Conservation (phyloP, 2,113 vertebrate genomes). For the Lophochroa leadbeateri region DNA sequence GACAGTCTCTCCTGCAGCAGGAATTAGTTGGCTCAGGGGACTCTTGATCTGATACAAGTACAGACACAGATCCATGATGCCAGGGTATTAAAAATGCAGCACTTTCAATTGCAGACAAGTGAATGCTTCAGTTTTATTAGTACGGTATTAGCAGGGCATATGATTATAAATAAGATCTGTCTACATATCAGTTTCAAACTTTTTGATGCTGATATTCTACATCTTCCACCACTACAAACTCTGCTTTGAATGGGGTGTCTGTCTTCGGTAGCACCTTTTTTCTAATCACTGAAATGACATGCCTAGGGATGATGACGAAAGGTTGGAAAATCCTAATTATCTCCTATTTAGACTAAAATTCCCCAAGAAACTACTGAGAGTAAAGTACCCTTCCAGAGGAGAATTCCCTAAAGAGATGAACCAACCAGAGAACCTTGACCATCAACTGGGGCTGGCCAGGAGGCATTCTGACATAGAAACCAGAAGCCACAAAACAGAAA, state of each 20-base stretch:
- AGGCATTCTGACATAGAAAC: background rate
- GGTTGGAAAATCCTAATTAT: background rate
- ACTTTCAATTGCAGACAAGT: background rate
- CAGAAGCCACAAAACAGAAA: background rate
- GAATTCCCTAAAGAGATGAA: background rate
- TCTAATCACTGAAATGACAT: background rate
- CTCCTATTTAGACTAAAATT: background rate
- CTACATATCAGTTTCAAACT: background rate
- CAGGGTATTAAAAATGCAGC: conserved; percentile 10
- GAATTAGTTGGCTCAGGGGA: conserved; percentile 47
- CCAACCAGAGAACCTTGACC: background rate
- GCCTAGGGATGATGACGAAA: background rate
- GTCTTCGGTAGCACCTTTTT: background rate
- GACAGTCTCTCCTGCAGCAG: conserved; percentile 21
- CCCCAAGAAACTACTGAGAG: background rate
- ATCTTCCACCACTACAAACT: background rate
- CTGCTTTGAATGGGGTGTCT: background rate
- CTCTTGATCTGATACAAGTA: background rate
- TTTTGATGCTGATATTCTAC: background rate
- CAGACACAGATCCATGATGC: background rate
- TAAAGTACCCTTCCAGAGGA: background rate
- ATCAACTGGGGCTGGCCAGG: background rate
- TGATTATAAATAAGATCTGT: background rate
- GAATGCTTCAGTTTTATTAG: background rate
- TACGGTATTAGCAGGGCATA: background rate